Evolutionary conservation across 2,888 invertebrate genomes (phyloP).

Genomic region (Folsomia candida): DNA sequence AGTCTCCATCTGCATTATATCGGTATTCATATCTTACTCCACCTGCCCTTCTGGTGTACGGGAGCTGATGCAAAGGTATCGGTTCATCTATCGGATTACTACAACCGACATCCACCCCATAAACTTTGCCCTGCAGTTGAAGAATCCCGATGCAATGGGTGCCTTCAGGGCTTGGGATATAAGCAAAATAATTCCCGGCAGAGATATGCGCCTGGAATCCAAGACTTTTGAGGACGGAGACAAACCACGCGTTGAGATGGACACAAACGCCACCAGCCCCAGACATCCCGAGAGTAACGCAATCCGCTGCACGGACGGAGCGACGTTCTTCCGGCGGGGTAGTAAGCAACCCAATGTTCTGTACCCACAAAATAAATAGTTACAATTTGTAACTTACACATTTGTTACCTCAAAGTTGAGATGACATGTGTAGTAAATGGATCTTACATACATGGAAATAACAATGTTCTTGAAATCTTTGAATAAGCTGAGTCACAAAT

Average conservation of each 20-base stretch:
- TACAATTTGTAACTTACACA: no score
- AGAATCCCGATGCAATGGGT: neutral
- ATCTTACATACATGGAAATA: no score
- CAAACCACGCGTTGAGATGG: neutral
- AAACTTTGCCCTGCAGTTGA: neutral
- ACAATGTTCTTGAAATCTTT: no score
- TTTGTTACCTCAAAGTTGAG: no score
- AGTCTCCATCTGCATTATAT: neutral
- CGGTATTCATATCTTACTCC: neutral
- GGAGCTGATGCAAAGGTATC: neutral
- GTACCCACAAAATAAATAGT: no score
- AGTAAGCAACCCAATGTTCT: neutral
- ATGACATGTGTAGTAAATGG: no score
- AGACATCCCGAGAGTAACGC: neutral
- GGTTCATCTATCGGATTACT: neutral
- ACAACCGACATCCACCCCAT: neutral
- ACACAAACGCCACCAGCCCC: neutral
- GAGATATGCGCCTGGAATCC: neutral
- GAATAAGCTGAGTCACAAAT: no score
- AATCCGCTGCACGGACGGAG: neutral
- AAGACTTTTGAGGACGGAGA: neutral
- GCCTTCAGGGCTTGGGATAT: neutral
- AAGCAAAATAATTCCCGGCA: neutral
- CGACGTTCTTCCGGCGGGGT: neutral
- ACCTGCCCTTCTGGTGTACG: neutral